Percentiles rank a stretch among this genome's conserved stretches.
Conservation (phyloP, 2,888 invertebrate genomes). For the Cynaeus angustus region DNA sequence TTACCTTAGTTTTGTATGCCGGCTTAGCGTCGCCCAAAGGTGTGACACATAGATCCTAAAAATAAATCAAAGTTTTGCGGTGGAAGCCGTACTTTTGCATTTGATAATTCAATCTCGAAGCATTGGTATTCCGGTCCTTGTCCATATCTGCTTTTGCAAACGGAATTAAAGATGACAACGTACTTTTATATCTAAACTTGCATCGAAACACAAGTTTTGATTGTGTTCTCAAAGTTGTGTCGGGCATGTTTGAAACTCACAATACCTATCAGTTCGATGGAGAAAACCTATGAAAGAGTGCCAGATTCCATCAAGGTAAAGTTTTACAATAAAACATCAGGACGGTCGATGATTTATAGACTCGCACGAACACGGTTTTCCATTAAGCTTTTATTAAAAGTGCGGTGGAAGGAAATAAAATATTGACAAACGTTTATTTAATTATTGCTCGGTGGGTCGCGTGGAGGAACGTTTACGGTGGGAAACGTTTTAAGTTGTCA, state of each 20-base stretch:
- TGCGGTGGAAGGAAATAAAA: slow-evolving; percentile 15
- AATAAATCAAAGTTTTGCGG: slow-evolving; percentile 64
- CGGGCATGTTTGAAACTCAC: slow-evolving; percentile 42
- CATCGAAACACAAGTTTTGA: slow-evolving; percentile 66
- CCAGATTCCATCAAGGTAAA: slow-evolving; percentile 47
- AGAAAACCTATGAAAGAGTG: slow-evolving; percentile 41
- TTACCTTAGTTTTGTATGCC: slow-evolving; percentile 19
- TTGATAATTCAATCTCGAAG: slow-evolving; percentile 61
- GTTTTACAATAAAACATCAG: slow-evolving; percentile 44
- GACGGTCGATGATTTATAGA: slow-evolving; percentile 30
- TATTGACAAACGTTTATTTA: slow-evolving; percentile 26
- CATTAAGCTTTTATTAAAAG: slow-evolving; percentile 36
- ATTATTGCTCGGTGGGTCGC: slow-evolving; percentile 5
- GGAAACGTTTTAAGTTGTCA: background rate
- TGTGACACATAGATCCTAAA: slow-evolving; percentile 48
- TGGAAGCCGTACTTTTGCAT: slow-evolving; percentile 57
- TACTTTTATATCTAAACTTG: slow-evolving; percentile 61
- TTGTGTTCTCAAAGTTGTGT: slow-evolving; percentile 61
- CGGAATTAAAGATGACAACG: slow-evolving; percentile 66
- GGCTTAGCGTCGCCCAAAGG: slow-evolving; percentile 23
- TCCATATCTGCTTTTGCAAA: slow-evolving; percentile 61
- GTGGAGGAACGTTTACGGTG: background rate
- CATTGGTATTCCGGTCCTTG: slow-evolving; percentile 61
- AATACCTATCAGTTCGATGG: slow-evolving; percentile 46
- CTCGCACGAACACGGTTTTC: slow-evolving; percentile 24